A percentile compares a stretch with the other conserved stretches of the same genome.
Conservation (phyloP, 2,113 vertebrate species). For the Actinemys pallida region DNA sequence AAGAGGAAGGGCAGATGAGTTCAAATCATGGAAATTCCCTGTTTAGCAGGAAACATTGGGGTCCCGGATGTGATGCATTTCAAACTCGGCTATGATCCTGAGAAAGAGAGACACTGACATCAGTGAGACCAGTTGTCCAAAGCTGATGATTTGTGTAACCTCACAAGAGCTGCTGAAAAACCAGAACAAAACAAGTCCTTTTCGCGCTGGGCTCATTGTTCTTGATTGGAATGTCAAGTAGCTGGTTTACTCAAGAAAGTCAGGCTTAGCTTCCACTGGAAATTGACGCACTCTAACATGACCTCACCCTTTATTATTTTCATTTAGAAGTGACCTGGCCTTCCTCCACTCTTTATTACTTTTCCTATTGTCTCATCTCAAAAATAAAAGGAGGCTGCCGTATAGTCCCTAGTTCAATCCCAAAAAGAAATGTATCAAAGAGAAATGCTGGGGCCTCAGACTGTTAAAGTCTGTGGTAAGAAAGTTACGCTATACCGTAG, state of each 20-base stretch:
- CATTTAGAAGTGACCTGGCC: background rate
- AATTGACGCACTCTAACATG: background rate
- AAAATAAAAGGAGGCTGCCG: conserved; percentile 9
- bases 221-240: background rate
- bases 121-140: background rate
- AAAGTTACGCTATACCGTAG: conserved; percentile 5
- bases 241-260: background rate
- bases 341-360: background rate
- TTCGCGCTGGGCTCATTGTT: background rate
- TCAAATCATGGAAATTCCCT: conserved; percentile 21
- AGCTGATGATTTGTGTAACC: background rate
- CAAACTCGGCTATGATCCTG: background rate
- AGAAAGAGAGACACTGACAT: background rate
- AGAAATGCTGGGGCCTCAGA: background rate
- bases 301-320: conserved; percentile 23
- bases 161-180: background rate
- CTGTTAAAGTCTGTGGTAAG: background rate
- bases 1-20: conserved; percentile 4
- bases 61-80: background rate
- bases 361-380: background rate
- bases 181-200: background rate
- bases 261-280: background rate
- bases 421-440: background rate
- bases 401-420: background rate
- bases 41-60: conserved; percentile 19